Base-by-base conservation (phyloP, 1,140 invertebrate species). In the Caerostris extrusa region DNA sequence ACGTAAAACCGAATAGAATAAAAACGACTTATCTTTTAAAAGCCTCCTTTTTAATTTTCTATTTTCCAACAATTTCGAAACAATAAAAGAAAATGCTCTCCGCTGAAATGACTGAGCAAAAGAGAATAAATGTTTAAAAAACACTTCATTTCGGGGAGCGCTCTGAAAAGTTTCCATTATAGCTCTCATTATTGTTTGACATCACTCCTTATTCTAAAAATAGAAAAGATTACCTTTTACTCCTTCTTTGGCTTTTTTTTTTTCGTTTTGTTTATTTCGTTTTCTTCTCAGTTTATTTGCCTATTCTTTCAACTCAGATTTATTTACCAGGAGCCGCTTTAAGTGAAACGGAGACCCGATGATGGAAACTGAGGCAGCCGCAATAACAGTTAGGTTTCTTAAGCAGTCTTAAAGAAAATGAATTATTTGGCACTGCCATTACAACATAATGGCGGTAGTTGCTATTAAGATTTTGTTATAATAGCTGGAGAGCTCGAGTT, bases 151-250 rank as follows among this genome's bases (percentile, higher is more conserved):
- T 83, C 14, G 56, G 5, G 56, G 5, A 3, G 82, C 17, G 57
- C 55, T 83, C 56, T 83, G n/a, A 53, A 83, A 58, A 56, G 19
- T n/a, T n/a, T 57, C 82, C 55, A n/a, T 83, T 57, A 57, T 56
- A 83, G 55, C 55, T 7, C 14, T 58, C 82, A 56, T 83, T 83
- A 83, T 83, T 83, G 71, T 77, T 77, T 77, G 71, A 77, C 71
- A 77, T 77, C 19, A 7, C 55, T 83, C 55, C 19, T 4, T 19
- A 5, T 83, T 83, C 82, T 83, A 83, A 83, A 83, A 83, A 83
- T 83, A 83, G 82, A 83, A 56, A n/a, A 58, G 55, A 56, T 83
- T 83, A 19, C 19, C 82, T 34, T 83, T 83, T 83, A 5, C 17
- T 10, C 61, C 55, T 6, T 56, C 10, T 53, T 10, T 5, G 7